These are phyloP conservation scores for Cyclura pinguis DNA, from an alignment of 2,797 vertebrate species.

Conservation along the genomic window DNA sequence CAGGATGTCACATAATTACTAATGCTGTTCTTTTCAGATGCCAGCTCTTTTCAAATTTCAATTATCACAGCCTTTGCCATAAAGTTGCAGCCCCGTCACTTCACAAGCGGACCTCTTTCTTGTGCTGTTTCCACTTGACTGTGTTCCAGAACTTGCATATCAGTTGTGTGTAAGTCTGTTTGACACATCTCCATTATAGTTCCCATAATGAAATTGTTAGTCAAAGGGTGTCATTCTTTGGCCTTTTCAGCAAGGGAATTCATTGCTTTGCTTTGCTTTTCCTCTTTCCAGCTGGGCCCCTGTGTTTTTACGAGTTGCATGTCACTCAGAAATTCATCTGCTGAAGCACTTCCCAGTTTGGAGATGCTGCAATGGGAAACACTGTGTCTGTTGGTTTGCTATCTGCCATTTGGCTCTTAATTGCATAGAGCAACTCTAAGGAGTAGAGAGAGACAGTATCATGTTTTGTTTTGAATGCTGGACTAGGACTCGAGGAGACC, in stretches of 20 bases:
- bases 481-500: too few relatives aligned
- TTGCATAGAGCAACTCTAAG: too few relatives aligned
- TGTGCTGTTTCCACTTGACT: constrained; percentile 48
- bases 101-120: constrained; percentile 53
- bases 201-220: background rate
- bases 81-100: constrained; percentile 60
- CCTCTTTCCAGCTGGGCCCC: background rate
- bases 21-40: constrained; percentile 62
- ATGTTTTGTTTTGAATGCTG: too few relatives aligned
- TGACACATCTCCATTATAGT: constrained; percentile 23
- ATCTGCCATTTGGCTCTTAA: background rate
- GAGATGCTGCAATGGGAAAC: background rate
- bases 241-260: background rate
- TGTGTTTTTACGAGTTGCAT: background rate
- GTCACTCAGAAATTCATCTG: background rate
- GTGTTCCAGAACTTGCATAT: background rate
- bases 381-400: background rate
- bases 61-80: constrained; percentile 65
- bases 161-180: constrained; percentile 53
- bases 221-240: background rate
- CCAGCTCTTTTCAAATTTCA: constrained; percentile 75
- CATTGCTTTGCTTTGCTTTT: background rate
- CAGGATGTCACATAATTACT: constrained; percentile 69
- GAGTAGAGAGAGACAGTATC: too few relatives aligned
- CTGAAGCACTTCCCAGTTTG: background rate